These are phyloP conservation scores for Echinops telfairi DNA, from an alignment of 2,113 vertebrate genomes.

Conservation along the genomic window DNA sequence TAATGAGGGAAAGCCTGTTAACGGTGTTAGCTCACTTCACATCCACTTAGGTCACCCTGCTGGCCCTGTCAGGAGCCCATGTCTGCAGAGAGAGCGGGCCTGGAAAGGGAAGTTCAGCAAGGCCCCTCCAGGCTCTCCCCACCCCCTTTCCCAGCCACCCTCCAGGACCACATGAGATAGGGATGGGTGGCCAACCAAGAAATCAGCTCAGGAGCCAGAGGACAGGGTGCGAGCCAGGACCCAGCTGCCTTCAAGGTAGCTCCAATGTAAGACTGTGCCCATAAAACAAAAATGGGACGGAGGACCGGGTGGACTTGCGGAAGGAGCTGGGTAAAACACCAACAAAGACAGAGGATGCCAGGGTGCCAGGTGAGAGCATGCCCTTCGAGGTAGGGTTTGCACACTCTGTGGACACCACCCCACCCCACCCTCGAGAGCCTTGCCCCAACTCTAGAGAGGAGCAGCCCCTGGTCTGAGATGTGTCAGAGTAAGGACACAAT, in stretches of 20 bases:
- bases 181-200: neutral
- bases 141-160: neutral
- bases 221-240: fast-evolving
- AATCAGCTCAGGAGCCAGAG: neutral
- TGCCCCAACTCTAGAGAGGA: neutral
- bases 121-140: fast-evolving
- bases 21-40: constrained; percentile 29
- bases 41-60: constrained; percentile 58
- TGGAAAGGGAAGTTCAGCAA: neutral
- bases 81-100: neutral
- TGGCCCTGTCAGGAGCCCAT: constrained; percentile 41
- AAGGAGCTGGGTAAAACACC: neutral
- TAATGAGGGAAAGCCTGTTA: constrained; percentile 48
- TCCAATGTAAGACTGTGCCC: too few relatives aligned
- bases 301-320: neutral
- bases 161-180: neutral
- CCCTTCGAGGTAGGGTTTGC: neutral
- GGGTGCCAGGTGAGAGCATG: neutral
- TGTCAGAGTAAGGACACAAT: neutral
- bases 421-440: too few relatives aligned
- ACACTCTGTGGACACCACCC: neutral
- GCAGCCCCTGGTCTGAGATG: neutral
- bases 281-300: neutral
- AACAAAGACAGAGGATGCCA: neutral
- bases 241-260: neutral